phyloP scores from a whole-genome alignment of 2,888 invertebrate species.

The Leptarthrus brevirostris region DNA sequence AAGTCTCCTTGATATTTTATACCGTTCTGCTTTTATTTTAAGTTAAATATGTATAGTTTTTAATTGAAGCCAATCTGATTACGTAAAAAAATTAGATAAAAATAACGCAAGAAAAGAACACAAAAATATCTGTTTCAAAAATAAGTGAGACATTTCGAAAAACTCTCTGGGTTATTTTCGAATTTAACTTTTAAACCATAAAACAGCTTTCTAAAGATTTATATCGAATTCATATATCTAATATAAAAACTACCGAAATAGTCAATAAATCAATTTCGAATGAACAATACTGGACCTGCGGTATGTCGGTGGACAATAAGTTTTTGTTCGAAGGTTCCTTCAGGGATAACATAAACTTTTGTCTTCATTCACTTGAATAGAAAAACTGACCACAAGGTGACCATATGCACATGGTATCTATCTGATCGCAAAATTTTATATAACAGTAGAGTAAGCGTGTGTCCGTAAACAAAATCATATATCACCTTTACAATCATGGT shows the following conservation, averaged over 20 bases:
- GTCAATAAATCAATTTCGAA: not conserved
- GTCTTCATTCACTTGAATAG: not conserved
- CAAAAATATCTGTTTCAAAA: too few species aligned
- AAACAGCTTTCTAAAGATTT: too few species aligned
- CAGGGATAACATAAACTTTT: not conserved
- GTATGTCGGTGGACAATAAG: not conserved
- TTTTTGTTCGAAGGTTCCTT: not conserved
- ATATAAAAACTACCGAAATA: not conserved
- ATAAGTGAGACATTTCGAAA: too few species aligned
- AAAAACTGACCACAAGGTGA: not conserved
- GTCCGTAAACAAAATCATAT: not conserved
- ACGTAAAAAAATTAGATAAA: too few species aligned
- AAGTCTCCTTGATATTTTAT: too few species aligned
- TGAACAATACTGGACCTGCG: not conserved
- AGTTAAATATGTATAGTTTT: too few species aligned
- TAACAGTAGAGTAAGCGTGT: not conserved
- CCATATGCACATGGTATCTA: constrained; percentile 5
- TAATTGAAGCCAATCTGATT: too few species aligned
- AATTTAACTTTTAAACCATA: too few species aligned
- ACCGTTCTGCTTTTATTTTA: too few species aligned
- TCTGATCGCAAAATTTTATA: constrained; percentile 22
- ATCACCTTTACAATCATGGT: not conserved
- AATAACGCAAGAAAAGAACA: too few species aligned
- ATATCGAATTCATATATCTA: not conserved
- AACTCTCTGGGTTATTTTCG: too few species aligned